phyloP scores from a whole-genome alignment of 2,113 vertebrate genomes.

The Scophthalmus maximus region DNA sequence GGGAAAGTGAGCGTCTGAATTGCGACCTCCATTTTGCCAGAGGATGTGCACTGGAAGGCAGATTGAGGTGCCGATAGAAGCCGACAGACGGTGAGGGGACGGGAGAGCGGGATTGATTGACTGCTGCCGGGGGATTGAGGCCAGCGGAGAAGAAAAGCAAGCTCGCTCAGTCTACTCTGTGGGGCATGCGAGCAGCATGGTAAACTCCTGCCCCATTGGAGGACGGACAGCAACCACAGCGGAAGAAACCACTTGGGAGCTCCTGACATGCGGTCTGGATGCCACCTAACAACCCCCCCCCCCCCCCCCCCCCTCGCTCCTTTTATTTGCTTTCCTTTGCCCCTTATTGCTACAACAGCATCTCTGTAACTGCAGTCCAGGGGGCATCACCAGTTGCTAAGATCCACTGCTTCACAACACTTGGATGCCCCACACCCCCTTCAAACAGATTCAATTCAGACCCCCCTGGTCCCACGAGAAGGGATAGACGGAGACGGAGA shows the following conservation, averaged over 20 bases:
- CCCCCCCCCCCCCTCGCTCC: constrained; percentile 41
- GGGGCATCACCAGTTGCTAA: constrained; percentile 78
- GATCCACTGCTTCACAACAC: constrained; percentile 75
- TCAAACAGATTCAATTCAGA: constrained; percentile 78
- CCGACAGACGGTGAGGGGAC: constrained; percentile 65
- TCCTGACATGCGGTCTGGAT: constrained; percentile 67
- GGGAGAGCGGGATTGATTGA: constrained; percentile 60
- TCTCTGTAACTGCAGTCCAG: constrained; percentile 76
- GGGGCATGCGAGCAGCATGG: constrained; percentile 67
- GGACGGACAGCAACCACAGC: constrained; percentile 57
- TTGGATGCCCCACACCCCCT: constrained; percentile 66
- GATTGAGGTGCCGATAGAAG: constrained; percentile 73
- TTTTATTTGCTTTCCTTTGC: constrained; percentile 49
- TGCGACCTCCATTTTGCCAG: constrained; percentile 72
- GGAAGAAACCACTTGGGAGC: constrained; percentile 73
- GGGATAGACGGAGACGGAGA: constrained; percentile 66
- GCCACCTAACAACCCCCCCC: constrained; percentile 59
- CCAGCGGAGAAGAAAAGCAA: constrained; percentile 70
- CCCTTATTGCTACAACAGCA: constrained; percentile 67
- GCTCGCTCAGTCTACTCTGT: constrained; percentile 44
- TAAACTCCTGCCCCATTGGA: constrained; percentile 70
- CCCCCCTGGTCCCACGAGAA: constrained; percentile 64
- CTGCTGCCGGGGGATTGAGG: constrained; percentile 66
- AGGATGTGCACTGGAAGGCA: constrained; percentile 81
- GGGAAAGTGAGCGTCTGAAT: constrained; percentile 78